phyloP scores from a whole-genome alignment of 1,140 invertebrate genomes.

The Calephelis nemesis region DNA sequence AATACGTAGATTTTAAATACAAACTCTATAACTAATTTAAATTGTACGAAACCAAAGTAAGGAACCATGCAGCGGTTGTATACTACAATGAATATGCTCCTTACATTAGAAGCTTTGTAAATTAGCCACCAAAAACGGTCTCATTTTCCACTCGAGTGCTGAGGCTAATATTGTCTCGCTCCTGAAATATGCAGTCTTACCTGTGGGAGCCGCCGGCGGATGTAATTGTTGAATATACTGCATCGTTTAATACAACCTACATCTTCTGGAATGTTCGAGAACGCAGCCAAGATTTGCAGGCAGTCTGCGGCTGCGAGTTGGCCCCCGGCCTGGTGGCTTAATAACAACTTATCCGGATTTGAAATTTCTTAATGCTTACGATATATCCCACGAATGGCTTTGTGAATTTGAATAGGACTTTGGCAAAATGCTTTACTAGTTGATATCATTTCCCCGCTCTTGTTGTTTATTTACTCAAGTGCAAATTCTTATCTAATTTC shows the following conservation, averaged over 20 bases:
- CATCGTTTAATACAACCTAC: slow-evolving; percentile 71
- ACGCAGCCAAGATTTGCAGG: slow-evolving; percentile 73
- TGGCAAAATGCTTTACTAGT: neutral
- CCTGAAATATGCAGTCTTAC: slow-evolving; percentile 72
- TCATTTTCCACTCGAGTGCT: slow-evolving; percentile 68
- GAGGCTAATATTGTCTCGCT: slow-evolving; percentile 73
- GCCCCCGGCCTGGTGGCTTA: slow-evolving; percentile 67
- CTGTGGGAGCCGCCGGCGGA: slow-evolving; percentile 60
- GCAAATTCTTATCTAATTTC: too few species aligned
- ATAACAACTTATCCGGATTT: slow-evolving; percentile 48
- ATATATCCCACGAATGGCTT: slow-evolving; percentile 2
- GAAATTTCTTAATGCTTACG: slow-evolving; percentile 5
- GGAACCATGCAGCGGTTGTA: slow-evolving; percentile 24
- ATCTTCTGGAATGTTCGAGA: slow-evolving; percentile 74
- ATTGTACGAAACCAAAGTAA: slow-evolving; percentile 3
- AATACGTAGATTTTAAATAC: too few species aligned
- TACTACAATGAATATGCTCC: slow-evolving; percentile 54
- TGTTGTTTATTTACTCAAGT: too few species aligned
- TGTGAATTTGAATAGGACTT: neutral
- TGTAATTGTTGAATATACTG: slow-evolving; percentile 74
- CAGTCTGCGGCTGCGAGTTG: slow-evolving; percentile 64
- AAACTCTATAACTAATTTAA: neutral
- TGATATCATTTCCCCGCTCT: too few species aligned
- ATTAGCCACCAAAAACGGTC: slow-evolving; percentile 74
- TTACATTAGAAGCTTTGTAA: slow-evolving; percentile 65